Evolutionary conservation across 2,888 invertebrate genomes (phyloP), one percentile per base, ranked within the genome.

Genomic region (Bimastos eiseni): DNA sequence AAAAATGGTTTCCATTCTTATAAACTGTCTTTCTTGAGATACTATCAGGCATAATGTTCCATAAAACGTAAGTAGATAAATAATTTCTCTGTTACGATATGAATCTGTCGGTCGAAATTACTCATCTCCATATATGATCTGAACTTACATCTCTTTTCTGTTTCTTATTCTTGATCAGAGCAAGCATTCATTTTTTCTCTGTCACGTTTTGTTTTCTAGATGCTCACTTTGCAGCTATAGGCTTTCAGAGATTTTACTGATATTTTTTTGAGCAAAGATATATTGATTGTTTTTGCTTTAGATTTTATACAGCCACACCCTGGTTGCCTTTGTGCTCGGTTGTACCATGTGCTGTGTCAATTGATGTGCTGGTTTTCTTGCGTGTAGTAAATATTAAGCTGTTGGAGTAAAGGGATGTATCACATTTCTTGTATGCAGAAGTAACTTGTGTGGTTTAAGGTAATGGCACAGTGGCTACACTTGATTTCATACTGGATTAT

Each of bases 211-310:
- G 11, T 70, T 70, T 70, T 70, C n/a, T 30, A n/a, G n/a, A n/a
- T 70, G 70, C 70, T 70, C 17, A n/a, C n/a, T 8, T 70, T 70
- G 70, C 70, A 70, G 70, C 70, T 70, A 17, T n/a, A 70, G n/a
- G 70, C 70, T 70, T 70, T n/a, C 30, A 70, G 70, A n/a, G 70
- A 70, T 70, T 70, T 70, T 70, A 70, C 70, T n/a, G 70, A n/a
- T 70, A n/a, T 70, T 70, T 55, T 70, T 19, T 70, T 70, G 30
- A 70, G 70, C 70, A n/a, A 70, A 70, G 70, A 70, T 13, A 70
- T n/a, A 70, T 70, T n/a, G 70, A 70, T 70, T 70, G 70, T n/a
- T 70, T 70, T 8, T 70, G 70, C 70, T 70, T 70, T 4, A 70
- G 11, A 70, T 70, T 70, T 70, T 70, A n/a, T 70, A 70, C 70